Evolutionary conservation across 2,797 vertebrate species (phyloP), one percentile per base, ranked within the genome.

Genomic region (Orestias chungarensis): DNA sequence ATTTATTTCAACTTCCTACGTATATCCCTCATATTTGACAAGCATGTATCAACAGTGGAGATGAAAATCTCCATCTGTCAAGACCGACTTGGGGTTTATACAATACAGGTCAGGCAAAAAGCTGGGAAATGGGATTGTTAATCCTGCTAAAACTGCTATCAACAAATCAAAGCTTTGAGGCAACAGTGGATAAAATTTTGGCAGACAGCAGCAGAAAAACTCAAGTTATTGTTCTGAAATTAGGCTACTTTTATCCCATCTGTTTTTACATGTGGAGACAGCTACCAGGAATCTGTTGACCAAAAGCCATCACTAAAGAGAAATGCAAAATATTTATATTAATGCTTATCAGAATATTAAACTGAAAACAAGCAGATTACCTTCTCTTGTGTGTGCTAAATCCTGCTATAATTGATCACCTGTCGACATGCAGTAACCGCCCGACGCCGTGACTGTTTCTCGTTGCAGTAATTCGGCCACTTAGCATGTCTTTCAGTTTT

Each of bases 401-500:
- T 70, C 67, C 68, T 86, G 57, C 65, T 42, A 74, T 74, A 74
- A 75, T 72, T 65, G 67, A 66, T 54, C 50, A 82, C 66, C 70
- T 79, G 66, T 75, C 79, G 62, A 43, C 70, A 77, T 74, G 38
- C 73, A 85, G 75, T 91, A 86, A 89, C 84, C 55, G 15, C 84
- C 64, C 77, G 49, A 87, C 87, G 72, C 77, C 73, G 71, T 91
- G 82, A 89, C 81, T 96, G 89, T 96, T 95, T 96, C 94, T 96
- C 95, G 91, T 92, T 96, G 88, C 96, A 99, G 97, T 96, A 94
- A 93, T 94, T 87, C 95, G 95, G 87, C 96, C 96, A 84, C 96
- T 99, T 98, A 97, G 97, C 95, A 96, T 98, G 96, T 98, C 97
- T 96, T 93, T 97, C 95, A 99, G 96, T 97, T 98, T 98, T 98